Conservation (phyloP, 23 tunicate genomes). For the Clavelina lepadiformis region DNA sequence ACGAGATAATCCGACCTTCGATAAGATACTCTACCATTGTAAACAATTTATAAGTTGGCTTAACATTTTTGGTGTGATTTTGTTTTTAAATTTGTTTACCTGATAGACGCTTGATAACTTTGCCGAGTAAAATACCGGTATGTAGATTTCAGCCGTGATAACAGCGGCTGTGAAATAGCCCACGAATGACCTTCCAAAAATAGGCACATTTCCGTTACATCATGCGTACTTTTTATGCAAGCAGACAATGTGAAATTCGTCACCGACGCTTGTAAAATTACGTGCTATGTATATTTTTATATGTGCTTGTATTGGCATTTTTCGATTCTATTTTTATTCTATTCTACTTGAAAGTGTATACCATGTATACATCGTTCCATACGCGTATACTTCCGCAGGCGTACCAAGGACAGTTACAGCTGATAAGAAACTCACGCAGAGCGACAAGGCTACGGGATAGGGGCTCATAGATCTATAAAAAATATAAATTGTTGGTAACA, state of each 20-base stretch:
- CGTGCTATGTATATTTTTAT: too few relatives aligned
- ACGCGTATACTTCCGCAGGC: constrained; percentile 57
- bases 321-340: too few relatives aligned
- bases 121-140: constrained; percentile 48
- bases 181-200: constrained; percentile 28
- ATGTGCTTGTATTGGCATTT: too few relatives aligned
- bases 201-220: too few relatives aligned
- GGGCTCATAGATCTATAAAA: constrained; percentile 46
- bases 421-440: constrained; percentile 44
- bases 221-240: too few relatives aligned
- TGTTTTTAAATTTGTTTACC: constrained; percentile 7
- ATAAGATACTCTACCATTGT: too few relatives aligned
- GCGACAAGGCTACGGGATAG: constrained; percentile 42
- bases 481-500: too few relatives aligned
- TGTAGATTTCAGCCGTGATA: constrained; percentile 53
- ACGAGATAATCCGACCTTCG: too few relatives aligned
- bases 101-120: constrained; percentile 63
- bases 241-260: too few relatives aligned
- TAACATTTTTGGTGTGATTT: neutral
- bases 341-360: too few relatives aligned
- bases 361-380: constrained; percentile 77
- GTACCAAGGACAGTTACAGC: constrained; percentile 67
- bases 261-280: too few relatives aligned
- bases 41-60: too few relatives aligned
- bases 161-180: constrained; percentile 34